Conservation (phyloP, 2,113 vertebrate genomes). For the Cnemophilus loriae region DNA sequence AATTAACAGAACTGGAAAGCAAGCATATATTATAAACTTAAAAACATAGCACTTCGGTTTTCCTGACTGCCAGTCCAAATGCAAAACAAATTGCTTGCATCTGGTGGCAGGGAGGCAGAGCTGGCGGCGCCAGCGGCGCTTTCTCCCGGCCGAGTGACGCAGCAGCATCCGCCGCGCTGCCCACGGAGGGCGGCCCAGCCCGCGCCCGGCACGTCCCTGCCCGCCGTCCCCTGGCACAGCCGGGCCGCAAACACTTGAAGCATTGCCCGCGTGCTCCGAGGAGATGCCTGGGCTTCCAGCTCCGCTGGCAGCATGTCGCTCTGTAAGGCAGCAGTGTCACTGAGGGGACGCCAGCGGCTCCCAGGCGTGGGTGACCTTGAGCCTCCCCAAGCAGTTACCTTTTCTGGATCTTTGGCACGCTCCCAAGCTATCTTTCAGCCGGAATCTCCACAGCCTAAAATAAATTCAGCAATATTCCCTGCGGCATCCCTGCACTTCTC, state of each 20-base stretch:
- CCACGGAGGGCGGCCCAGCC: neutral
- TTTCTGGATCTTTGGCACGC: constrained; percentile 51
- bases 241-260: neutral
- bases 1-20: constrained; percentile 41
- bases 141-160: accelerated
- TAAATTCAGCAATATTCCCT: constrained; percentile 20
- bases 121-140: accelerated
- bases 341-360: neutral
- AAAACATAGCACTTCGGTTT: neutral
- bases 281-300: neutral
- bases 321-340: neutral
- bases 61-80: neutral
- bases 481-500: neutral
- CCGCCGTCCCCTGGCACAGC: neutral
- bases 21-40: constrained; percentile 4
- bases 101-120: neutral
- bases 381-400: constrained; percentile 22
- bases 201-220: neutral
- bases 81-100: neutral
- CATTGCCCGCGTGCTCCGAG: neutral
- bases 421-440: constrained; percentile 27
- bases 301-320: accelerated
- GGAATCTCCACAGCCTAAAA: neutral
- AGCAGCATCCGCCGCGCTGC: neutral
- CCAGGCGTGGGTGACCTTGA: constrained; percentile 23